Percentiles rank a stretch among this genome's conserved stretches.
These are phyloP conservation scores for Brachionus asplanchnoidis DNA, from an alignment of 1,140 invertebrate species.

Conservation along the genomic window DNA sequence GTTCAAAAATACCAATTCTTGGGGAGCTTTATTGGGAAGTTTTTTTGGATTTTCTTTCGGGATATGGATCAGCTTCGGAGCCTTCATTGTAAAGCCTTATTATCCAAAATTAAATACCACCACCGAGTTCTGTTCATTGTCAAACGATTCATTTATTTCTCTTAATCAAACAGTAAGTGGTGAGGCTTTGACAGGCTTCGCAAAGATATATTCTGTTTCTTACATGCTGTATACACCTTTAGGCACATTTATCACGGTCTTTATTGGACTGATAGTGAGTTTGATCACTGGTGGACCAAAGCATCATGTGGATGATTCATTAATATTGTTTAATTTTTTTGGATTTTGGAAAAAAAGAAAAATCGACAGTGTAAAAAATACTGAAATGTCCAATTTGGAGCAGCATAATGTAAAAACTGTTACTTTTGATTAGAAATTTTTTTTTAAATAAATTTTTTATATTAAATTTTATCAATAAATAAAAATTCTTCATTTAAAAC, in stretches of 20 bases:
- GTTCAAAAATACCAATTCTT: constrained; percentile 51
- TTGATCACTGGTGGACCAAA: constrained; percentile 59
- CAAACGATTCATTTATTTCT: not conserved
- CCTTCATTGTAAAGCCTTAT: not conserved
- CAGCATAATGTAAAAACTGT: not conserved
- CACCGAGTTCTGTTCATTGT: not conserved
- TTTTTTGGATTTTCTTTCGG: not conserved
- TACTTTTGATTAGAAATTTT: not conserved
- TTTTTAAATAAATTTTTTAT: not conserved
- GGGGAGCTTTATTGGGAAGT: not conserved
- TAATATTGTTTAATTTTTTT: constrained; percentile 6
- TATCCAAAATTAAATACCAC: not conserved
- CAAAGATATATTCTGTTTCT: constrained; percentile 67
- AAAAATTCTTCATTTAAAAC: too few relatives aligned
- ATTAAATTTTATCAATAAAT: too few relatives aligned
- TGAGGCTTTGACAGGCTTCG: not conserved
- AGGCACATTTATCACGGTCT: constrained; percentile 62
- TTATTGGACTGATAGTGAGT: constrained; percentile 69
- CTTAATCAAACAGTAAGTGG: not conserved
- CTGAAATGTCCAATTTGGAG: not conserved
- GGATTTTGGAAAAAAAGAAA: not conserved
- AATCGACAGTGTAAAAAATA: not conserved
- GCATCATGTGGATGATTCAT: not conserved
- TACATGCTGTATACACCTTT: constrained; percentile 75
- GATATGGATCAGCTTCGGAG: constrained; percentile 5